These are phyloP conservation scores for Drosophila macrospina DNA, from an alignment of 2,888 invertebrate species.

Conservation along the genomic window DNA sequence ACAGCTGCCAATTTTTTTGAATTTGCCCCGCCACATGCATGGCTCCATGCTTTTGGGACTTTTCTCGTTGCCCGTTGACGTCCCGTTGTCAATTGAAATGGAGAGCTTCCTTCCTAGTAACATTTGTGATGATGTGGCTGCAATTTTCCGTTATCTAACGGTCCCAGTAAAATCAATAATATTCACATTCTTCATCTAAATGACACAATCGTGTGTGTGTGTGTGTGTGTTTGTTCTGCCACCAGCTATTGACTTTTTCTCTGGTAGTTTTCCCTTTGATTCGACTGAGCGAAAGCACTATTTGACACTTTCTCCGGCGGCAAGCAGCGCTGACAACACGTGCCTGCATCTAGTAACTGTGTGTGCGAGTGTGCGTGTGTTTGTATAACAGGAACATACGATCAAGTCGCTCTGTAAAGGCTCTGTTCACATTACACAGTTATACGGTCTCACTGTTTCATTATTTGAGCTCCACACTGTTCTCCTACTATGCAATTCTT, in stretches of 20 bases:
- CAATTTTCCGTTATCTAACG: constrained; percentile 60
- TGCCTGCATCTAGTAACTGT: constrained; percentile 6
- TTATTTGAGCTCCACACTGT: too few relatives aligned
- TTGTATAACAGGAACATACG: constrained; percentile 10
- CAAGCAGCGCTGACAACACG: constrained; percentile 45
- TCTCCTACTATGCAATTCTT: too few relatives aligned
- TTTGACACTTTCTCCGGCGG: constrained; percentile 65
- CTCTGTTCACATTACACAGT: too few relatives aligned
- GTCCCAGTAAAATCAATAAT: constrained; percentile 65
- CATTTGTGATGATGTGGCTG: constrained; percentile 52
- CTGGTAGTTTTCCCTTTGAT: constrained; percentile 12
- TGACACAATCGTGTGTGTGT: constrained; percentile 1
- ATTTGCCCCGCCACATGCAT: constrained; percentile 15
- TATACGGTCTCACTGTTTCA: too few relatives aligned
- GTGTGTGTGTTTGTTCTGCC: neutral
- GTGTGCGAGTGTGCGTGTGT: constrained; percentile 9
- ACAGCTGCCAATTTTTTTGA: constrained; percentile 16
- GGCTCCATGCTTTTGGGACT: neutral
- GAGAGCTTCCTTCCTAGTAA: constrained; percentile 26
- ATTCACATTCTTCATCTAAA: constrained; percentile 58
- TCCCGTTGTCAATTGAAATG: constrained; percentile 33
- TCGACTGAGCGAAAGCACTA: constrained; percentile 38
- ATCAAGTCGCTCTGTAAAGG: too few relatives aligned
- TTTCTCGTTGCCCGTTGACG: constrained; percentile 42
- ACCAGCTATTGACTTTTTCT: constrained; percentile 12